Conservation (phyloP, 2,113 vertebrate genomes). For the Apodemus speciosus region DNA sequence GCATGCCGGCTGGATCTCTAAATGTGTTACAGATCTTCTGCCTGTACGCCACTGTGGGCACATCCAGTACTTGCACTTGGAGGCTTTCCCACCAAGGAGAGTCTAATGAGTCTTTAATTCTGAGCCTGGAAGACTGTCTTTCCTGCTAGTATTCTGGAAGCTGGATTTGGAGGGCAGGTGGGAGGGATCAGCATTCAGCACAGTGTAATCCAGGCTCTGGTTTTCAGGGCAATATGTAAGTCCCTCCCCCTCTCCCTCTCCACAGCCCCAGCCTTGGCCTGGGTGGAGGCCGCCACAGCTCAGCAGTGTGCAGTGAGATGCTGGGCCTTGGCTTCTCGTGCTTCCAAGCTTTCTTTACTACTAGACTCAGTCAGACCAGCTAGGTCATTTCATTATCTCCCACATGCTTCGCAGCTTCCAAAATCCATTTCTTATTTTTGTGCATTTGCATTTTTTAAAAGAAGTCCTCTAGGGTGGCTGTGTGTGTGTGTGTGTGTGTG, state of each 20-base stretch:
- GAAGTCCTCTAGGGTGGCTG: conserved; percentile 9
- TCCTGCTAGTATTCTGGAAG: conserved; percentile 40
- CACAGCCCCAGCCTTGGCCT: neutral
- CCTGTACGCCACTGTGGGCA: conserved; percentile 15
- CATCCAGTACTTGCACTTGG: conserved; percentile 9
- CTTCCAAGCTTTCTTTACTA: neutral
- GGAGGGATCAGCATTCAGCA: neutral
- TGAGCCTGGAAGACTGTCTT: conserved; percentile 19
- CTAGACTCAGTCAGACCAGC: neutral
- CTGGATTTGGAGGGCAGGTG: no score
- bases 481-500: no score
- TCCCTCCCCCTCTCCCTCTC: neutral
- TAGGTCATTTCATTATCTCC: neutral
- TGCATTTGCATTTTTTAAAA: neutral
- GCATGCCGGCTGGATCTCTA: neutral
- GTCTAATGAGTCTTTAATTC: conserved; percentile 40
- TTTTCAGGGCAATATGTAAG: neutral
- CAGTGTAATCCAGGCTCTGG: neutral
- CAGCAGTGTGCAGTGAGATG: neutral
- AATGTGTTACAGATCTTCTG: neutral
- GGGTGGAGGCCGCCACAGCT: neutral
- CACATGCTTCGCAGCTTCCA: conserved; percentile 1
- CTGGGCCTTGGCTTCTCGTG: neutral
- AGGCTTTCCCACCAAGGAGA: neutral
- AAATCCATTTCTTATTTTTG: neutral